These are phyloP conservation scores for Romanogobio albipinnatus DNA, from an alignment of 2,113 vertebrate genomes.

Conservation along the genomic window DNA sequence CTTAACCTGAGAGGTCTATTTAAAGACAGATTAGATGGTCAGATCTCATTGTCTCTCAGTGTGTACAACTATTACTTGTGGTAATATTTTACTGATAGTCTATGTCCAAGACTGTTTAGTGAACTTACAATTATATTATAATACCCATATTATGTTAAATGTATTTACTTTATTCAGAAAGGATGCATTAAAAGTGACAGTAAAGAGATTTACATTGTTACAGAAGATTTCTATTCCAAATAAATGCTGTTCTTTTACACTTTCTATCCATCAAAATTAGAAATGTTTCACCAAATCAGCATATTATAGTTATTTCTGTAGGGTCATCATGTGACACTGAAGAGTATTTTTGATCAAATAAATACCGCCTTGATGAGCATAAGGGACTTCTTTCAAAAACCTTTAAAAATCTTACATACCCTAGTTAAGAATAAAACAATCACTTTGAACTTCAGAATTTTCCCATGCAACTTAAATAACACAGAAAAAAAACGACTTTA, in stretches of 20 bases:
- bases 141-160: not conserved
- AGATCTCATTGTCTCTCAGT: slow-evolving; percentile 36
- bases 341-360: not conserved
- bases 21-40: slow-evolving; percentile 75
- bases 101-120: slow-evolving; percentile 22
- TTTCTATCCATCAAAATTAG: not conserved
- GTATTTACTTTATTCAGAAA: not conserved
- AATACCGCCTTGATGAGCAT: not conserved
- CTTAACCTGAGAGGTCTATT: slow-evolving; percentile 74
- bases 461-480: slow-evolving; percentile 29
- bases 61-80: slow-evolving; percentile 15
- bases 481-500: not conserved
- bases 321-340: not conserved
- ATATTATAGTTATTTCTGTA: not conserved
- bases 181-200: not conserved
- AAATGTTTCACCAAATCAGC: not conserved
- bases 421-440: not conserved
- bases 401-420: not conserved
- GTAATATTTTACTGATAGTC: not conserved
- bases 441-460: not conserved
- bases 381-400: not conserved
- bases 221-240: not conserved
- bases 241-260: not conserved
- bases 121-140: slow-evolving; percentile 4
- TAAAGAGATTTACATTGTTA: not conserved